These are phyloP conservation scores for Drosophila santomea DNA, from an alignment of 1,140 invertebrate species.

Conservation along the genomic window DNA sequence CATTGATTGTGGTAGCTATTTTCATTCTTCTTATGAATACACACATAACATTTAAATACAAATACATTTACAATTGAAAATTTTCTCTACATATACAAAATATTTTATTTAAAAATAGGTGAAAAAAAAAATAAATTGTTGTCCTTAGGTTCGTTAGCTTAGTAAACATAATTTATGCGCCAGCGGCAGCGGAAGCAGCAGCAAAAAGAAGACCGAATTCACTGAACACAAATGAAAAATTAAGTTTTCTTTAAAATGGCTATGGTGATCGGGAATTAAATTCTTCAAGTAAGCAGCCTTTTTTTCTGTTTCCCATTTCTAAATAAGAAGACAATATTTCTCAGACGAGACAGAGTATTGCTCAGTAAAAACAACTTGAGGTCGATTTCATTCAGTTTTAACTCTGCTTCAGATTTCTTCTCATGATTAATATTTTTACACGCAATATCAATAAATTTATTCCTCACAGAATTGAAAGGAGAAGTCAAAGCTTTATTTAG, in stretches of 20 bases:
- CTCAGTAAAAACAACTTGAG: conserved; percentile 6
- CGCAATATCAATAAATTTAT: conserved; percentile 16
- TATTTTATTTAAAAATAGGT: conserved; percentile 25
- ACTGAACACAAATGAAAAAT: conserved; percentile 2
- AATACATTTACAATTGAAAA: conserved; percentile 82
- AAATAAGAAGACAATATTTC: conserved; percentile 5
- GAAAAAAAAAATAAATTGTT: conserved; percentile 35
- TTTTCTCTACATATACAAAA: conserved; percentile 65
- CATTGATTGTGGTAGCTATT: conserved; percentile 81
- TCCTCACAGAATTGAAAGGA: conserved; percentile 14
- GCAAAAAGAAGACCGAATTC: conserved; percentile 5
- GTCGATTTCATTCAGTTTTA: conserved; percentile 2
- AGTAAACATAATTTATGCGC: conserved; percentile 35
- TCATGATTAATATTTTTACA: conserved; percentile 7
- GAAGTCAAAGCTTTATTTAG: conserved; percentile 11
- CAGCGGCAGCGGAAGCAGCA: conserved; percentile 7
- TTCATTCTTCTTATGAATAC: conserved; percentile 75
- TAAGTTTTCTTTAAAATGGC: background rate
- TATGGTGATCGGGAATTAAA: conserved; percentile 10
- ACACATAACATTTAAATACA: conserved; percentile 81
- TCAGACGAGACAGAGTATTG: conserved; percentile 3
- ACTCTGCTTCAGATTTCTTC: conserved; percentile 1
- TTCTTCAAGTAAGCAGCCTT: conserved; percentile 11
- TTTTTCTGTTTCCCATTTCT: conserved; percentile 6
- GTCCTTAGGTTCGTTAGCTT: conserved; percentile 61